Evolutionary conservation across 2,888 invertebrate genomes (phyloP).

Genomic region (Eupelmus urozonus): DNA sequence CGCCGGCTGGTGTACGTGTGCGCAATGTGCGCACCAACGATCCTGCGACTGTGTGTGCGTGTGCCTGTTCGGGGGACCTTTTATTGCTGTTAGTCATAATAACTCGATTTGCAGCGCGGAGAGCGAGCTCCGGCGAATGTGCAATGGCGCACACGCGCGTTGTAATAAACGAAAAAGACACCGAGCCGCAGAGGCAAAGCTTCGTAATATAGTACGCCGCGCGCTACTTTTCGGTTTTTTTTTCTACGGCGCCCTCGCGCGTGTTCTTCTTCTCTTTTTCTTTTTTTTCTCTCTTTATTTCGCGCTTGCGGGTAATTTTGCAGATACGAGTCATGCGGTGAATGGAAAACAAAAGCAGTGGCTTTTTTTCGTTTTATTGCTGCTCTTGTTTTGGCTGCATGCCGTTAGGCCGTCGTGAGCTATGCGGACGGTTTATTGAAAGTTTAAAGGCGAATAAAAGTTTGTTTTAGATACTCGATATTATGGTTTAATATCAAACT

Average conservation of each 20-base stretch:
- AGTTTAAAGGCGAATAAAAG: neutral
- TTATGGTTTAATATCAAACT: too few relatives aligned
- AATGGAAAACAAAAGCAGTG: neutral
- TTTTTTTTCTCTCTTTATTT: neutral
- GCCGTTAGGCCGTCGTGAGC: too few relatives aligned
- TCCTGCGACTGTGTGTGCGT: neutral
- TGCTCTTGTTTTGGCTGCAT: neutral
- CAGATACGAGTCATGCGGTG: neutral
- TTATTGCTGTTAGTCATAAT: constrained; percentile 55
- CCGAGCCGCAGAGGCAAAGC: too few relatives aligned
- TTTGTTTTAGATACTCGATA: neutral
- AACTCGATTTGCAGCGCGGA: constrained; percentile 54
- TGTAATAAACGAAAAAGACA: constrained; percentile 42
- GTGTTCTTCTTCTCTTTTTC: neutral
- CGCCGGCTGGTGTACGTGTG: neutral
- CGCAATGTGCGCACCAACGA: too few relatives aligned
- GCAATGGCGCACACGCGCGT: constrained; percentile 5
- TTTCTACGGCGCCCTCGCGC: neutral
- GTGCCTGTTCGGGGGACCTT: neutral
- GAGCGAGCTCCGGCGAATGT: neutral
- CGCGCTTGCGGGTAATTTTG: neutral
- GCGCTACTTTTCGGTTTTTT: neutral
- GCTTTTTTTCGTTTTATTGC: neutral
- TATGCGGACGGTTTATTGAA: neutral
- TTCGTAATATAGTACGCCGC: too few relatives aligned